Evolutionary conservation across 2,797 vertebrate genomes (phyloP).

Genomic region (Ctenochaetus hawaiiensis): DNA sequence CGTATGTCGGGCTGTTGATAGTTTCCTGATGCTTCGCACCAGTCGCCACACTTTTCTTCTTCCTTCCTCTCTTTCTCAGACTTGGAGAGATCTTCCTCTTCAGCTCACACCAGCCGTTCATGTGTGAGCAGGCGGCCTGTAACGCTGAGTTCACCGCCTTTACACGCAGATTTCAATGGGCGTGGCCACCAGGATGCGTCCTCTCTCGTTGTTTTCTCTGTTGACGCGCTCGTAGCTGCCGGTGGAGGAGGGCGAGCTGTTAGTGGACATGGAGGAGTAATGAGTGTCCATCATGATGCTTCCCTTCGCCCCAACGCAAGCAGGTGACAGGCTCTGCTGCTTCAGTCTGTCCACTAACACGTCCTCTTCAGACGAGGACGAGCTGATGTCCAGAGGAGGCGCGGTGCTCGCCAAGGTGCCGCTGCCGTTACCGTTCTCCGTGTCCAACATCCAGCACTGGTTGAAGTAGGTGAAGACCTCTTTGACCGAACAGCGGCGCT

Average conservation of each 20-base stretch:
- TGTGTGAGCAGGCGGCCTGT: constrained; percentile 14
- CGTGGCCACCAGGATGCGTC: constrained; percentile 86
- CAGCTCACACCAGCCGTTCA: background rate
- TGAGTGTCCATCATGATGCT: constrained; percentile 77
- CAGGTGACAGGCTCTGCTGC: constrained; percentile 84
- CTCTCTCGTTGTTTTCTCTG: constrained; percentile 83
- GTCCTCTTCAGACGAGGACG: constrained; percentile 83
- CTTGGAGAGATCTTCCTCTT: constrained; percentile 23
- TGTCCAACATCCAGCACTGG: constrained; percentile 88
- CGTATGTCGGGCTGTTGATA: background rate
- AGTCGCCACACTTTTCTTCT: background rate
- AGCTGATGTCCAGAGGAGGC: constrained; percentile 61
- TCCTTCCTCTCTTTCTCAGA: background rate
- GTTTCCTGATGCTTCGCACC: constrained; percentile 3
- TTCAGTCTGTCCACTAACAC: constrained; percentile 88
- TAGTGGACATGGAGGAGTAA: constrained; percentile 81
- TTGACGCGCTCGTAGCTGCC: constrained; percentile 87
- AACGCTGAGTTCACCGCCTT: background rate
- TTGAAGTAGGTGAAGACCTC: constrained; percentile 88
- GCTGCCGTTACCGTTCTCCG: constrained; percentile 76
- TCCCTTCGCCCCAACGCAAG: constrained; percentile 64
- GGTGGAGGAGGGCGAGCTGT: constrained; percentile 86
- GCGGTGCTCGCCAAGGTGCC: constrained; percentile 17
- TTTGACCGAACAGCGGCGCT: constrained; percentile 87
- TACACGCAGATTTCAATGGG: constrained; percentile 91